Evolutionary conservation across 2,797 vertebrate genomes (phyloP).

Genomic region (Phoebastria nigripes): DNA sequence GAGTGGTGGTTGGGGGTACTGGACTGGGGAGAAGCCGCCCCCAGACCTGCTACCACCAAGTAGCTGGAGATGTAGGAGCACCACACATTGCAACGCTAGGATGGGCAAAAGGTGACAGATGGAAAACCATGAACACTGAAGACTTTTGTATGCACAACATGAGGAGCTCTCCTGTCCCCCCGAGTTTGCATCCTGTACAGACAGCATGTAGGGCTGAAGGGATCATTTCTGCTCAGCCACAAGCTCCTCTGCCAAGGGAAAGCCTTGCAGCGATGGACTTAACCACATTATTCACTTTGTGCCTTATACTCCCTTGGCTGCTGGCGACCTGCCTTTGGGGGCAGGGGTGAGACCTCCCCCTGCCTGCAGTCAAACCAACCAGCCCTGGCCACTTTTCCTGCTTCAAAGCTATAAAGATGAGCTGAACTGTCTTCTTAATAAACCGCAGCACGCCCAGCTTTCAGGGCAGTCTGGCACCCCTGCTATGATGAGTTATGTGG

Average conservation of each 20-base stretch:
- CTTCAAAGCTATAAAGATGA: background rate
- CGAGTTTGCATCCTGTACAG: background rate
- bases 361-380: background rate
- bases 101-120: background rate
- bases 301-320: background rate
- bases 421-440: background rate
- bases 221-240: background rate
- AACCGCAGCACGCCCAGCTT: background rate
- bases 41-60: background rate
- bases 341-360: background rate
- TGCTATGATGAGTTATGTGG: background rate
- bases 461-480: slow-evolving; percentile 8
- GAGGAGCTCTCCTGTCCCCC: background rate
- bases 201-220: background rate
- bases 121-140: background rate
- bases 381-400: background rate
- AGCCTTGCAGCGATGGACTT: background rate
- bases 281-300: background rate
- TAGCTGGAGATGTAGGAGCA: background rate
- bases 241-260: background rate
- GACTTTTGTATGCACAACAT: background rate
- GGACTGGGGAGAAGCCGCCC: background rate
- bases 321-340: background rate
- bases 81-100: accelerated
- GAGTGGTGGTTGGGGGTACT: background rate